Evolutionary conservation across 2,797 vertebrate genomes (phyloP).

Genomic region (Tamandua tetradactyla): DNA sequence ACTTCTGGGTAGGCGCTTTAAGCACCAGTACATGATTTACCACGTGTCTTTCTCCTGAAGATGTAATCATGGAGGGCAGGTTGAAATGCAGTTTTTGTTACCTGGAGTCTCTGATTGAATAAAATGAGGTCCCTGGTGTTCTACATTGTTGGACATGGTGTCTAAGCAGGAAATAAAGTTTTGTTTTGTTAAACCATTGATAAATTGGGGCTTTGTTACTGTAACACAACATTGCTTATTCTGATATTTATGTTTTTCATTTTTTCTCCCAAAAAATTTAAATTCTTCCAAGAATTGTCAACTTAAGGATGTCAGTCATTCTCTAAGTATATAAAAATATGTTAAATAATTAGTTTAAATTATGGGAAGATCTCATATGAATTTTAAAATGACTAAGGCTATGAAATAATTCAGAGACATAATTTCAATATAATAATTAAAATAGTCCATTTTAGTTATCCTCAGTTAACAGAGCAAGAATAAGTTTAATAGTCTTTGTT

Average conservation of each 20-base stretch:
- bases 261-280: neutral
- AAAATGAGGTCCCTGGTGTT: neutral
- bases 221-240: neutral
- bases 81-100: neutral
- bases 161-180: neutral
- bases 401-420: neutral
- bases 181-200: neutral
- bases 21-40: neutral
- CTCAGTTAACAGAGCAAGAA: neutral
- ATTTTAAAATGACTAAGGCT: neutral
- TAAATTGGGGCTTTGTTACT: neutral
- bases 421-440: neutral
- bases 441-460: neutral
- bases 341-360: neutral
- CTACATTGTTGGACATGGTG: neutral
- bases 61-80: neutral
- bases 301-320: neutral
- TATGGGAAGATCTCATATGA: neutral
- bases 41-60: neutral
- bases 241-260: neutral
- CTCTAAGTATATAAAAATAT: neutral
- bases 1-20: neutral
- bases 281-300: neutral
- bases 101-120: neutral
- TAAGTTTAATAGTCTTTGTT: neutral